These are phyloP conservation scores for Phylloscopus trochilus DNA, from an alignment of 2,113 vertebrate species.

Conservation along the genomic window DNA sequence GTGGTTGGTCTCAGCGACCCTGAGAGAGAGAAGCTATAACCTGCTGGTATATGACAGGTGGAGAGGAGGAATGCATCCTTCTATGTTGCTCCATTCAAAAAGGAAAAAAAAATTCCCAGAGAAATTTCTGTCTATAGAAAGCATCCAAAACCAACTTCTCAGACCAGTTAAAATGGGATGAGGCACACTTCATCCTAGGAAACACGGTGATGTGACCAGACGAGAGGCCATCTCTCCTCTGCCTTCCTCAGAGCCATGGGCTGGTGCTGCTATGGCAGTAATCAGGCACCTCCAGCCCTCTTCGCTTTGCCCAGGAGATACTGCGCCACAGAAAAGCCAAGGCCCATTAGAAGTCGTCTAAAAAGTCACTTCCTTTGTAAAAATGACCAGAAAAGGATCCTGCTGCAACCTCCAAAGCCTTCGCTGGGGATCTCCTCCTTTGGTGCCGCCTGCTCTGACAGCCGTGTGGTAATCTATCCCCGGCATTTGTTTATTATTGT, in stretches of 20 bases:
- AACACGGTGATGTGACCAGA: background rate
- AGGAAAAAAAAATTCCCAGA: background rate
- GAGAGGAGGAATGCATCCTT: slow-evolving; percentile 43
- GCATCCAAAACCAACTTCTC: slow-evolving; percentile 19
- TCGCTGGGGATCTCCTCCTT: slow-evolving; percentile 6
- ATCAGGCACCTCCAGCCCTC: slow-evolving; percentile 53
- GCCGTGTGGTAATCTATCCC: slow-evolving; percentile 54
- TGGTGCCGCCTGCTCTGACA: slow-evolving; percentile 45
- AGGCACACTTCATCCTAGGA: slow-evolving; percentile 11
- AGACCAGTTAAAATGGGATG: background rate
- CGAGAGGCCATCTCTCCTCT: background rate
- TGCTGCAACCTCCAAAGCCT: background rate
- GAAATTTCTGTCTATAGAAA: background rate
- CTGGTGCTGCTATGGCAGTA: slow-evolving; percentile 52
- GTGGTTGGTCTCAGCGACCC: slow-evolving; percentile 77
- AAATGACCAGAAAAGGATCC: background rate
- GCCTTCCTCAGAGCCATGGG: background rate
- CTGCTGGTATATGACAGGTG: slow-evolving; percentile 8
- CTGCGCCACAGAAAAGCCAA: background rate
- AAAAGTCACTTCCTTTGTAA: background rate
- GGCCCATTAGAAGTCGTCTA: background rate
- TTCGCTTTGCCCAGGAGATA: background rate
- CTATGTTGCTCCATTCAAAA: slow-evolving; percentile 56
- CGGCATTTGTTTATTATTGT: slow-evolving; percentile 95
- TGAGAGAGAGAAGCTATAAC: slow-evolving; percentile 63